A percentile compares a stretch with the other conserved stretches of the same genome.
phyloP scores from a whole-genome alignment of 2,888 invertebrate species.

The Drosophila phalerata region DNA sequence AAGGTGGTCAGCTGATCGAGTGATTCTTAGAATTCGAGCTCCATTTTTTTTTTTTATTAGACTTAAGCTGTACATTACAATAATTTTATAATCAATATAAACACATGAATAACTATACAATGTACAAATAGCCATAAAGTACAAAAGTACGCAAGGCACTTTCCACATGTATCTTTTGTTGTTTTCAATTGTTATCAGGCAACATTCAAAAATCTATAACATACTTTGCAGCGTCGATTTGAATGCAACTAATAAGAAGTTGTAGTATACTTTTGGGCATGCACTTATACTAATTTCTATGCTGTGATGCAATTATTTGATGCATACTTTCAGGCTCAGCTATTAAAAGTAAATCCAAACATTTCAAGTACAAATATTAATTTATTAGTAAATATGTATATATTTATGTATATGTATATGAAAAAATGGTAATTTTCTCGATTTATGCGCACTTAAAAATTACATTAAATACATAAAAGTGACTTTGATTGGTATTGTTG shows the following conservation, averaged over 20 bases:
- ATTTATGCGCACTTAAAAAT: conserved; percentile 32
- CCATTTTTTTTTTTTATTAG: conserved; percentile 22
- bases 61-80: background rate
- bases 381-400: conserved; percentile 27
- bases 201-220: background rate
- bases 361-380: conserved; percentile 17
- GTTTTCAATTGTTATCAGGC: background rate
- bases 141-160: conserved; percentile 19
- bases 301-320: background rate
- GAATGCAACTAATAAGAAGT: background rate
- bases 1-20: conserved; percentile 39
- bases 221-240: background rate
- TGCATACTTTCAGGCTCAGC: conserved; percentile 6
- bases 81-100: background rate
- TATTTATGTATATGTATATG: conserved; percentile 6
- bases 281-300: rapidly evolving
- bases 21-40: background rate
- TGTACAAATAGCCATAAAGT: conserved; percentile 14
- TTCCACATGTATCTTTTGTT: background rate
- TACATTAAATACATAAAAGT: conserved; percentile 64
- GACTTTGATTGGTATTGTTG: conserved; percentile 66
- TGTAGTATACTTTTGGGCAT: background rate
- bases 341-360: background rate
- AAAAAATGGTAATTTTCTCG: conserved; percentile 36
- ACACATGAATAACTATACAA: background rate